Base-by-base conservation (phyloP, 2,888 invertebrate genomes). In the Homarus gammarus region DNA sequence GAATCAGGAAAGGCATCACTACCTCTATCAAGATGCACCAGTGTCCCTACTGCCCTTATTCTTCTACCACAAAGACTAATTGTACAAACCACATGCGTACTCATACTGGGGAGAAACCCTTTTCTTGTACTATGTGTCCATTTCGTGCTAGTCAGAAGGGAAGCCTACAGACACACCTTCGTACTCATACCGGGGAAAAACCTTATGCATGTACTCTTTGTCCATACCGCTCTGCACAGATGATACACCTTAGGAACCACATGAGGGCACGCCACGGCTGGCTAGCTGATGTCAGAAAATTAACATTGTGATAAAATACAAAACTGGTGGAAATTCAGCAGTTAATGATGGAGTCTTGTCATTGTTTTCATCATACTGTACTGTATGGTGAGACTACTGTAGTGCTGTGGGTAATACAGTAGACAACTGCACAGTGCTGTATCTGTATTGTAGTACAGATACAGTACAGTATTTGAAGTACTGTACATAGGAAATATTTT, bases 21-120 rank as follows among this genome's bases (percentile, higher is more conserved):
- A 82, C 75, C 75, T 64, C 40, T 56, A 81, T 61, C 87, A 88
- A 88, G 82, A 88, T 64, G 33, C 88, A 88, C 83, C 88, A 83
- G 82, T 88, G 88, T 73, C 75, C 83, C 77, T 83, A 77, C 88
- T 88, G 88, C 77, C 44, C 83, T 68, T 88, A 88, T 68, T 77
- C 88, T 49, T 83, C 88, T 77, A 88, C 77, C 51, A 83, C 83
- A 68, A 82, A 61, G 64, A 83, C 82, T 33, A 88, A 88, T 51
- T 77, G 83, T 33, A 83, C 83, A 75, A 88, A 88, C 75, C 88
- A 88, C 83, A 83, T 88, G 88, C 88, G 88, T 27, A 88, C 88
- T 12, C 88, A 88, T 83, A 88, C 88, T 6, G 88, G 88, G 40
- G 88, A 88, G 40, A 88, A 88, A 40, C 88, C 88, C 2, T 88